Evolutionary conservation across 2,113 vertebrate species (phyloP).

Genomic region (Psittacus erithacus): DNA sequence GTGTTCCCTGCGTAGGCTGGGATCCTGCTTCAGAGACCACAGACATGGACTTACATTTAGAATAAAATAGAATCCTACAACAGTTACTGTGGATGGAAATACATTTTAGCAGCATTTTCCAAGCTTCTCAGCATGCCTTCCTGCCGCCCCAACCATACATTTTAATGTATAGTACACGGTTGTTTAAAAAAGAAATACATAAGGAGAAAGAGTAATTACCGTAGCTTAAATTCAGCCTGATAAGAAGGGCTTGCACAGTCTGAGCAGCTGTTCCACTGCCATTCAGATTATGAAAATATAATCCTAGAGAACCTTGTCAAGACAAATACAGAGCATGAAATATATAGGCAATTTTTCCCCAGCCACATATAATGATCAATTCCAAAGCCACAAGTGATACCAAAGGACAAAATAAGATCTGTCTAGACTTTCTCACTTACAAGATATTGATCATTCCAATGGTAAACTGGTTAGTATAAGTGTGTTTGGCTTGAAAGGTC

Average conservation of each 20-base stretch:
- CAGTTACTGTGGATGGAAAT: neutral
- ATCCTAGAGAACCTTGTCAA: conserved; percentile 17
- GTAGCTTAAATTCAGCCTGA: conserved; percentile 13
- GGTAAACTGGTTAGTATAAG: conserved; percentile 69
- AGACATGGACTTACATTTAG: neutral
- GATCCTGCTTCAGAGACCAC: neutral
- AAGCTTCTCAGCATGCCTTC: neutral
- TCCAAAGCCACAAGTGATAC: conserved; percentile 58
- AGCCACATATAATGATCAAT: conserved; percentile 49
- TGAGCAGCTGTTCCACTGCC: conserved; percentile 39
- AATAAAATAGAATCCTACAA: neutral
- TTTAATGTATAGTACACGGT: conserved; percentile 45
- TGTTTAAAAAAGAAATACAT: conserved; percentile 61
- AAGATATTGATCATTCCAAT: conserved; percentile 63
- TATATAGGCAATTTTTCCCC: conserved; percentile 34
- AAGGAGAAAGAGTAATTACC: conserved; percentile 19
- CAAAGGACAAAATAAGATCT: conserved; percentile 69
- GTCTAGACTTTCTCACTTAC: conserved; percentile 63
- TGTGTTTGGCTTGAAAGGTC: conserved; percentile 61
- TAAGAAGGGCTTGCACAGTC: neutral
- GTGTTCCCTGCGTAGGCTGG: fast-evolving
- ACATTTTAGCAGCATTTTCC: conserved; percentile 2
- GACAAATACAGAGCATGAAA: conserved; percentile 31
- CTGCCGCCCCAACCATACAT: neutral
- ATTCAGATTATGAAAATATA: conserved; percentile 41